Evolutionary conservation across 2,797 vertebrate genomes (phyloP), one percentile per base, ranked within the genome.

Genomic region (Rhadinocentrus ornatus): DNA sequence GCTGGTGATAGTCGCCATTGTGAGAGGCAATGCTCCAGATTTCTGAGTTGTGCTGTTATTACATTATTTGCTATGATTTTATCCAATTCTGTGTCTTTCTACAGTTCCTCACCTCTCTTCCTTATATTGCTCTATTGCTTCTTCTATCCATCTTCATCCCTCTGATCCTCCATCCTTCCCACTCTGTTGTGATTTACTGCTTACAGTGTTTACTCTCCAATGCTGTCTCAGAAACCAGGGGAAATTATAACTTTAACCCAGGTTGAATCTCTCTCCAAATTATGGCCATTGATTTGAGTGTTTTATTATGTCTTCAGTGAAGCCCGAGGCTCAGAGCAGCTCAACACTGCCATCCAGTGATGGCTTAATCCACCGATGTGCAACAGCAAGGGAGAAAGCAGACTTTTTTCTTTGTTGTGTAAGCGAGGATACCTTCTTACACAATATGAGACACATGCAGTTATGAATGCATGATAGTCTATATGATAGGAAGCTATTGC

Each of bases 321-420:
- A 84, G 83, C 78, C 53, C 1, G 1, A 20, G 34, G 50, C 73
- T 41, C 41, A 81, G 70, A 73, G 78, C 62, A 67, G 93, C 91
- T 91, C 93, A 95, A 94, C 86, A 94, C 92, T 94, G 93, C 93
- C 94, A 91, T 92, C 94, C 86, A 92, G 93, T 93, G 93, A 59
- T 64, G 67, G 32, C 35, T 71, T 6, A 4, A 29, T 41, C 71
- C 75, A 60, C 59, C 29, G 60, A 4, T 63, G 65, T 62, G 39
- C 24, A 57, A 59, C 77, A 63, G 63, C 62, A 11, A 64, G 12
- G 32, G 53, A 5, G 0, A 62, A 59, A 56, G 68, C 44, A 54
- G 61, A 13, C 39, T 65, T 32, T 13, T 34, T 50, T 16, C 9
- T 5, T 59, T n/a, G 26, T 26, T 57, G 3, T 59, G 37, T 22